phyloP scores from a whole-genome alignment of 2,113 vertebrate species.

The Fulmarus glacialis region DNA sequence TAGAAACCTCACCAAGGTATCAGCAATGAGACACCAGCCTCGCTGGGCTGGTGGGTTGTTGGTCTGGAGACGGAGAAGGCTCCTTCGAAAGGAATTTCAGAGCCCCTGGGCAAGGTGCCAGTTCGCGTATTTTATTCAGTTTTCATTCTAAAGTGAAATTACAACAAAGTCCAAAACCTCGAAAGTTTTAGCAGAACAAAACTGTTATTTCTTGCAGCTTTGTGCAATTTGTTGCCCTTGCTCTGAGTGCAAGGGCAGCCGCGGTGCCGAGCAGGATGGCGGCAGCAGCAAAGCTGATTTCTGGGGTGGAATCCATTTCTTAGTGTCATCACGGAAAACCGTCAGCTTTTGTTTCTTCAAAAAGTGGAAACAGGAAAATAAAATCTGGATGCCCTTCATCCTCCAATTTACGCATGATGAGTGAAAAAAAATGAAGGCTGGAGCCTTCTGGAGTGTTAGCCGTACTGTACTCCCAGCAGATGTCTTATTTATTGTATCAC shows the following conservation, averaged over 20 bases:
- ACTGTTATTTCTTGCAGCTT: not conserved
- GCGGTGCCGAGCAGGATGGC: not conserved
- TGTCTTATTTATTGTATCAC: not conserved
- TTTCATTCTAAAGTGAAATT: not conserved
- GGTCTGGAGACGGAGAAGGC: not conserved
- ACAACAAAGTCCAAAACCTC: not conserved
- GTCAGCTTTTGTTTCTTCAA: not conserved
- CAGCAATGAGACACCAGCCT: not conserved
- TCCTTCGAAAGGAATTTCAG: not conserved
- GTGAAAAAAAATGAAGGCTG: not conserved
- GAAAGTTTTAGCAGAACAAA: not conserved
- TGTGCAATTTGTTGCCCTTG: too few species aligned
- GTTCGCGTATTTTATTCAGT: not conserved
- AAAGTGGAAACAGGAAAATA: not conserved
- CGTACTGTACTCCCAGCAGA: not conserved
- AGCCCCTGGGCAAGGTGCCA: not conserved
- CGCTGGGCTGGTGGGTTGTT: rapidly evolving
- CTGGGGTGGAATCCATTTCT: not conserved
- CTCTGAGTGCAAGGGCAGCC: not conserved
- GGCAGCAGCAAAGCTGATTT: not conserved
- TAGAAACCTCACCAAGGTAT: not conserved
- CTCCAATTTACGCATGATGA: not conserved
- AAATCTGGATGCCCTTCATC: not conserved
- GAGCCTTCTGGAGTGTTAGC: constrained; percentile 7
- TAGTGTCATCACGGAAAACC: not conserved